Percentiles rank a stretch among this genome's conserved stretches.
phyloP scores from a whole-genome alignment of 2,797 vertebrate species.

The Sylvia borin region DNA sequence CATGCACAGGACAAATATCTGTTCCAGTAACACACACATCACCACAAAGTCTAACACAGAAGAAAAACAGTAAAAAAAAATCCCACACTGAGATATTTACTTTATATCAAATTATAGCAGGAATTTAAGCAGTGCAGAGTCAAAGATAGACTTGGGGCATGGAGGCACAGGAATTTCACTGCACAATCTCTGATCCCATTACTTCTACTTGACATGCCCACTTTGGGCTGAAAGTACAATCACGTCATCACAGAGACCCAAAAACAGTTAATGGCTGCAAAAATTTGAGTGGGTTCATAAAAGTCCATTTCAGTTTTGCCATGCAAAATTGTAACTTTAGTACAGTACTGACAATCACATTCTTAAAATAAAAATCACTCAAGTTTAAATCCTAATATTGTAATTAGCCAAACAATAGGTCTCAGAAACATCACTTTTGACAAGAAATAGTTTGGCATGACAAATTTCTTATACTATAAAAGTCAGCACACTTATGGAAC shows the following conservation, averaged over 20 bases:
- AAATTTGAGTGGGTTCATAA: neutral
- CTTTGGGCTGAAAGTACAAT: neutral
- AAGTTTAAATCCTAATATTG: neutral
- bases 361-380: neutral
- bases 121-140: neutral
- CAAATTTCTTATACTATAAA: neutral
- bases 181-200: neutral
- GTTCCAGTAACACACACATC: neutral
- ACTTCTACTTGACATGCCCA: neutral
- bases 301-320: neutral
- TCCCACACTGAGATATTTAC: neutral
- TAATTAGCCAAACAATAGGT: neutral
- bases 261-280: neutral
- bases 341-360: neutral
- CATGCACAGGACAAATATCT: accelerated
- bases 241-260: neutral
- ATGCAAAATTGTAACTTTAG: neutral
- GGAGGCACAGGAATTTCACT: neutral
- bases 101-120: neutral
- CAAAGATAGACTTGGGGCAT: neutral
- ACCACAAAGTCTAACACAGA: neutral
- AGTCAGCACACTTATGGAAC: neutral
- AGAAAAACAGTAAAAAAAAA: neutral
- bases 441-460: neutral
- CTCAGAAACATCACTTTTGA: neutral